These are phyloP conservation scores for Oophaga pumilio DNA, from an alignment of 2,113 vertebrate genomes.

Conservation along the genomic window DNA sequence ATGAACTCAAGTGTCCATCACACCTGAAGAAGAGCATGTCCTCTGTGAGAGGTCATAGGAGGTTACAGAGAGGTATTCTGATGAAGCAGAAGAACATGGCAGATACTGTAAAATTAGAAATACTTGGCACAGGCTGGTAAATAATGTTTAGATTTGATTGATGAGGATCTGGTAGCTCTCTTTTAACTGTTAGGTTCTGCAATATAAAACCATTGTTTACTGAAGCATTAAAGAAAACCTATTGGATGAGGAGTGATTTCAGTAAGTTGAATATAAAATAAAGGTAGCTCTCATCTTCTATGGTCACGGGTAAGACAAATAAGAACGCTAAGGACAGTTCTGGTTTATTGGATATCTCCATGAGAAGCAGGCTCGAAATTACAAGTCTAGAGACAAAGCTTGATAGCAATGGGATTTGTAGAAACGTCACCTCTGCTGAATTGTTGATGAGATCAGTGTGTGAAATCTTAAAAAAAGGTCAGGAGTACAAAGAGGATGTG, in stretches of 20 bases:
- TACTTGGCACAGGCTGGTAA: not conserved
- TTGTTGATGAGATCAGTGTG: not conserved
- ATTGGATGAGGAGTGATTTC: not conserved
- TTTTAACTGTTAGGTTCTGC: not conserved
- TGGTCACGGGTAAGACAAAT: not conserved
- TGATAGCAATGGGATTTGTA: constrained; percentile 19
- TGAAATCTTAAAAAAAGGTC: constrained; percentile 11
- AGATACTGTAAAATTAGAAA: not conserved
- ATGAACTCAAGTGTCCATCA: constrained; percentile 17
- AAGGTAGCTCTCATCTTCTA: not conserved
- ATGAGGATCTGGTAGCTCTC: not conserved
- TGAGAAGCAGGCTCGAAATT: constrained; percentile 3
- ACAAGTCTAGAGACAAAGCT: not conserved
- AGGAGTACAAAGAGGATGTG: constrained; percentile 2
- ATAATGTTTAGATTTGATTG: not conserved
- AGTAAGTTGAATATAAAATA: not conserved
- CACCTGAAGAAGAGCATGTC: not conserved
- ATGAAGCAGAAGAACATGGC: not conserved
- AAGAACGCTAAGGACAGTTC: not conserved
- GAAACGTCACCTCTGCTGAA: constrained; percentile 15
- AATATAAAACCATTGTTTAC: not conserved
- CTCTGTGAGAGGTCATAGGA: not conserved
- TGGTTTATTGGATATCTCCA: constrained; percentile 24
- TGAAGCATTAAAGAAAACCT: not conserved
- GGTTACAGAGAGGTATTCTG: not conserved